Conservation (phyloP, 2,888 invertebrate genomes). For the Drosophila borealis region DNA sequence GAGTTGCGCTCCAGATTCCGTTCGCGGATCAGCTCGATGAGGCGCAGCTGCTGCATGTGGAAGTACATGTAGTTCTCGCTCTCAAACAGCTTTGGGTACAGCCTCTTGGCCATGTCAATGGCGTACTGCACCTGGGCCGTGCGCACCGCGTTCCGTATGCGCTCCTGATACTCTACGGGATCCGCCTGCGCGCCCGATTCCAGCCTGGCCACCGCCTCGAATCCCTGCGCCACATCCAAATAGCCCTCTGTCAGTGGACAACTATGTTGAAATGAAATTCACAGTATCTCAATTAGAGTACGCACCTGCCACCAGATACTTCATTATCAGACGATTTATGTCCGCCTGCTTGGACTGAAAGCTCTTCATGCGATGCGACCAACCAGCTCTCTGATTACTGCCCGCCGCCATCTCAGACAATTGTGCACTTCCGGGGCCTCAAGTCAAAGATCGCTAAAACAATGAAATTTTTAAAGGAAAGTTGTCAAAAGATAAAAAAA, state of each 20-base stretch:
- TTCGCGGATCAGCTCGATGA: slow-evolving; percentile 58
- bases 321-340: slow-evolving; percentile 64
- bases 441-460: background rate
- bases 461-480: background rate
- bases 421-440: too few relatives aligned
- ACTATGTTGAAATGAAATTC: background rate
- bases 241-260: slow-evolving; percentile 54
- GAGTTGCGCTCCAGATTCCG: slow-evolving; percentile 30
- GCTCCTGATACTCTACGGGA: slow-evolving; percentile 32
- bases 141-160: slow-evolving; percentile 50
- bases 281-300: background rate
- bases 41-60: slow-evolving; percentile 66
- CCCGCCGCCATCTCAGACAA: slow-evolving; percentile 22
- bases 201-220: slow-evolving; percentile 42
- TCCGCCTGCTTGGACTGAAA: slow-evolving; percentile 61
- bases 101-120: slow-evolving; percentile 58
- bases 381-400: slow-evolving; percentile 24
- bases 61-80: slow-evolving; percentile 72
- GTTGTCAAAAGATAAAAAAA: too few relatives aligned
- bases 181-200: slow-evolving; percentile 22
- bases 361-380: slow-evolving; percentile 63
- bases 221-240: slow-evolving; percentile 50
- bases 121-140: slow-evolving; percentile 58
- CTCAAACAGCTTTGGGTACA: slow-evolving; percentile 56
- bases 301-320: slow-evolving; percentile 60